phyloP scores from a whole-genome alignment of 2,888 invertebrate genomes.

The Cabera pusaria region DNA sequence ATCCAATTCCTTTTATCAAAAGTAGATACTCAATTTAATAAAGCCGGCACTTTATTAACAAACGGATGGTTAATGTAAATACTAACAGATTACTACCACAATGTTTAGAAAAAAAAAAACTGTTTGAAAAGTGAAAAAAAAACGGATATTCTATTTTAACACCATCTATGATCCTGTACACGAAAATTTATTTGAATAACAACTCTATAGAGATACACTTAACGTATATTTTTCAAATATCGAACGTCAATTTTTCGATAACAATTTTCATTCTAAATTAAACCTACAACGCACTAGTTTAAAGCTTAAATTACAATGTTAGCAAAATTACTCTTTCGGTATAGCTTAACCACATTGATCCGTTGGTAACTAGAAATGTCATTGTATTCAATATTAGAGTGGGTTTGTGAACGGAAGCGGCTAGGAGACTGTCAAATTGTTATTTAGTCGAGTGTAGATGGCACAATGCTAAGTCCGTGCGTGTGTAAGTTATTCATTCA shows the following conservation, averaged over 20 bases:
- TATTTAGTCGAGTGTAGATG: constrained; percentile 46
- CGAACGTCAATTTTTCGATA: constrained; percentile 1
- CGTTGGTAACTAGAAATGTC: constrained; percentile 41
- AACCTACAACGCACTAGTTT: too few species aligned
- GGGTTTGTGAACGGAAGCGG: constrained; percentile 62
- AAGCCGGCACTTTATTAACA: constrained; percentile 48
- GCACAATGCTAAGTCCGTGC: constrained; percentile 57
- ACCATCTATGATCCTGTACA: constrained; percentile 30
- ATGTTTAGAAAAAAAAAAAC: constrained; percentile 29
- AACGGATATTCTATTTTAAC: constrained; percentile 42
- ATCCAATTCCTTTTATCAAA: constrained; percentile 12
- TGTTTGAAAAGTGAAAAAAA: constrained; percentile 30
- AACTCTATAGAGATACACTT: fast-evolving
- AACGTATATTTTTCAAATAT: constrained; percentile 10
- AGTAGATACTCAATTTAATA: constrained; percentile 22
- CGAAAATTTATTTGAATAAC: constrained; percentile 12
- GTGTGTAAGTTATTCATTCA: constrained; percentile 43
- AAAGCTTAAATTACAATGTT: constrained; percentile 12
- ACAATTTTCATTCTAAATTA: too few species aligned
- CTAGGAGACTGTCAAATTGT: constrained; percentile 43
- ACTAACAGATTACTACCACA: constrained; percentile 52
- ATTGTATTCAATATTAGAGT: constrained; percentile 63
- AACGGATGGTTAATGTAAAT: constrained; percentile 48
- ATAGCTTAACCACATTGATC: constrained; percentile 42
- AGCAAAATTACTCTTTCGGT: constrained; percentile 23